Evolutionary conservation across 2,113 vertebrate species (phyloP), one percentile per base, ranked within the genome.

Genomic region (Hystrix cristata): DNA sequence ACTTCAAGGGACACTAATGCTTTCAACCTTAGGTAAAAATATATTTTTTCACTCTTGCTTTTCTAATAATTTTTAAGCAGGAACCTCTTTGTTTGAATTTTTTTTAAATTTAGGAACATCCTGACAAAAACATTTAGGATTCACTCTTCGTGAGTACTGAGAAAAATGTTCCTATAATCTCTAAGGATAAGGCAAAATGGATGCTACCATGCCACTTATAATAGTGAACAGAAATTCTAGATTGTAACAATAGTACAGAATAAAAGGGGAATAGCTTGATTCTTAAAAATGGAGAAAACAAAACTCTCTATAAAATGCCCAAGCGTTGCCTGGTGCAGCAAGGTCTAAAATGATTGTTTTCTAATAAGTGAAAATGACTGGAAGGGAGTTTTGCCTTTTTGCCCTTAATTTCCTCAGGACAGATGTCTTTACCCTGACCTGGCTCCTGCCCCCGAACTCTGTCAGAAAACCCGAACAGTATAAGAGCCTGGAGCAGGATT

Each of bases 321-420:
- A 29, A n/a, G 13, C 34, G n/a, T 31, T 80, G 43, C 46, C 21
- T 74, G 0, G 38, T 90, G 71, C 7, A 71, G 16, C 29, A 25
- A 29, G 34, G 16, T 51, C 55, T 83, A 67, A 79, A 90, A 74
- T 84, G 38, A 60, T 71, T 78, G 29, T 57, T 76, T 69, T 94
- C 48, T 92, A 84, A 55, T 46, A 90, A 43, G 59, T 87, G n/a
- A 74, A 19, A 31, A 57, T 76, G 55, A 34, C 25, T 83, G 23
- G 60, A 94, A 91, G 88, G 43, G 82, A 34, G 38, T 53, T 87
- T 94, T 96, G 64, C 12, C 46, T 96, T 88, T 95, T 25, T 0
- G 88, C 1, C 83, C 97, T 96, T 76, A 65, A 46, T 79, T 95
- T 84, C 14, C 29, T 14, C 15, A 7, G n/a, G 15, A 55, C 64